Evolutionary conservation across 2,113 vertebrate species (phyloP).

Genomic region (Oncorhynchus tshawytscha): DNA sequence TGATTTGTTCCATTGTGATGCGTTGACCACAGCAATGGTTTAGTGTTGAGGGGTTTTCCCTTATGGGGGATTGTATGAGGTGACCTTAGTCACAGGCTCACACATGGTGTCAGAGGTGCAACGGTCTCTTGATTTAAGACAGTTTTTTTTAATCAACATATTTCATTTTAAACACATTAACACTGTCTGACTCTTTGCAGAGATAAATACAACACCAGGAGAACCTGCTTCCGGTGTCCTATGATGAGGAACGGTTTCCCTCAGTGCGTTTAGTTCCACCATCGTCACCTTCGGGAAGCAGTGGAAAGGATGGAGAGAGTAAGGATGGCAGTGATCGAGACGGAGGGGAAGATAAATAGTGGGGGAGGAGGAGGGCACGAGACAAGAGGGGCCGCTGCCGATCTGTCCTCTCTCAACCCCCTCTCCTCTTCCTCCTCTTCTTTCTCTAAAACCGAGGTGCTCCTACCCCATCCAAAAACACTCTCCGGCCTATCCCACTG

Average conservation of each 20-base stretch:
- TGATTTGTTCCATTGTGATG: constrained; percentile 7
- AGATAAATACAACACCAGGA: constrained; percentile 17
- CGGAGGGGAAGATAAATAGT: background rate
- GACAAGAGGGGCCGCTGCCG: background rate
- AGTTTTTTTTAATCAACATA: background rate
- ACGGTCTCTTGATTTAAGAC: background rate
- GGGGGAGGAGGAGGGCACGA: constrained; percentile 17
- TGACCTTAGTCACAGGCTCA: background rate
- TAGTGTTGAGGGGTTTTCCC: background rate
- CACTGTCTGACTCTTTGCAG: constrained; percentile 20
- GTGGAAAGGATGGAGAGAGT: background rate
- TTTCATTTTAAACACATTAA: background rate
- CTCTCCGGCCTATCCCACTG: background rate
- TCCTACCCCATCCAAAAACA: background rate
- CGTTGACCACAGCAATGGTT: background rate
- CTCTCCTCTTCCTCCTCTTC: constrained; percentile 7
- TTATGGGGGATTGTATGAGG: background rate
- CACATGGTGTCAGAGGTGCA: background rate
- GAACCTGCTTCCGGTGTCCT: accelerated
- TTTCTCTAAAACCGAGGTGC: background rate
- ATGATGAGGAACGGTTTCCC: background rate
- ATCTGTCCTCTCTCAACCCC: background rate
- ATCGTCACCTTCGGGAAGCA: constrained; percentile 18
- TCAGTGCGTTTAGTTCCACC: background rate
- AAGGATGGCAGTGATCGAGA: constrained; percentile 10